Evolutionary conservation across 2,888 invertebrate genomes (phyloP), one percentile per base, ranked within the genome.

Genomic region (Pycnomerus fuliginosus): DNA sequence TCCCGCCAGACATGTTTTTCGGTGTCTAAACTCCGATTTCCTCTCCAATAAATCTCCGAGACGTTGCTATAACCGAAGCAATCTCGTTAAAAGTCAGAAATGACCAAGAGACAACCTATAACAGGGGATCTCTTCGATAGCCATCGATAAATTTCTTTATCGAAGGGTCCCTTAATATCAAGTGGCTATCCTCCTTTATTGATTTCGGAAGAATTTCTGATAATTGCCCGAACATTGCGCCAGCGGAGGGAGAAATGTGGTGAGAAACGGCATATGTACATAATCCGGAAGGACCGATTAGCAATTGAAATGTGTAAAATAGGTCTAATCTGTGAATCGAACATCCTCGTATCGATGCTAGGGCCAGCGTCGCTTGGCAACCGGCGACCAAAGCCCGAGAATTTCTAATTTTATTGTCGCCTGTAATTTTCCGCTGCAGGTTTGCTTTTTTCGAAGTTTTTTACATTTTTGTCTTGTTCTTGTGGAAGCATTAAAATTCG

Each of bases 261-360:
- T 44, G 44, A 44, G 44, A 44, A 44, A 44, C 33, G 48, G 38
- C 51, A 53, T 32, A 50, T 51, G 57, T 48, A 43, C 48, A 47
- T 54, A 54, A 57, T 53, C 52, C 55, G 55, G 50, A 55, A 57
- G 52, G 48, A 52, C 42, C 60, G 61, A 67, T 67, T 66, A 66
- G 65, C 67, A 67, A 65, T 63, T 64, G 65, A 64, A 67, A 67
- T 67, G 64, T 63, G 64, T 64, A 61, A 65, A 67, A 65, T 65
- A 62, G 64, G 61, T 62, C 60, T 64, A 65, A 67, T 65, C 65
- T 62, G 64, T 54, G 61, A 63, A 62, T 64, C 60, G 60, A 60
- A 61, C 59, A 61, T 58, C 55, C 59, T 57, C 55, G 58, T 62
- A 64, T 65, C 62, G 62, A 65, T 62, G 65, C 58, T 55, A 51